These are phyloP conservation scores for Antigone vipio DNA, from an alignment of 2,113 vertebrate genomes.

Conservation along the genomic window DNA sequence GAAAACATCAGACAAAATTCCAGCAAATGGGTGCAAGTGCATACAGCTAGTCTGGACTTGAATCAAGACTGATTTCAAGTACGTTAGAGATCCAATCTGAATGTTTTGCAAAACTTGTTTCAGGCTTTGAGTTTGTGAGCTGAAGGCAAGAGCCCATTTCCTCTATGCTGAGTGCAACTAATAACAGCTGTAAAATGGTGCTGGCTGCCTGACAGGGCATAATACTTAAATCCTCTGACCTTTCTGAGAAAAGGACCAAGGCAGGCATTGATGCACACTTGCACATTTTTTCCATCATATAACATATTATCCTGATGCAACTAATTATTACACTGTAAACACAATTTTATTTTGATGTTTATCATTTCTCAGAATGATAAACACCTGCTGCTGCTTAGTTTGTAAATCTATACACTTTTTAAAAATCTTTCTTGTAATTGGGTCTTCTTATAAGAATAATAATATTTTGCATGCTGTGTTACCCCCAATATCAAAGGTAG, in stretches of 20 bases:
- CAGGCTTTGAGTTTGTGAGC: slow-evolving; percentile 1
- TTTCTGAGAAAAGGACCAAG: slow-evolving; percentile 32
- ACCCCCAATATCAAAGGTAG: neutral
- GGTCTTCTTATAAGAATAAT: neutral
- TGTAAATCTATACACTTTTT: neutral
- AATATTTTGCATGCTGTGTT: neutral
- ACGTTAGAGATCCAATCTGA: neutral
- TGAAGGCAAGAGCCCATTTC: neutral
- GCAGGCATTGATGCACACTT: neutral
- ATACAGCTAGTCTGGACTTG: neutral
- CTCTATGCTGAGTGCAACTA: neutral
- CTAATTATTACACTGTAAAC: neutral
- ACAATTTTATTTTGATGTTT: neutral
- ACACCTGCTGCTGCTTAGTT: neutral
- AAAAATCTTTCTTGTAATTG: neutral
- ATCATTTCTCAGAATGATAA: neutral
- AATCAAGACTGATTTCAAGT: neutral
- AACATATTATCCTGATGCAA: neutral
- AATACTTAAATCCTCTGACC: slow-evolving; percentile 44
- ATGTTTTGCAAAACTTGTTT: neutral
- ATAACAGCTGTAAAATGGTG: slow-evolving; percentile 19
- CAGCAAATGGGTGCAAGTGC: neutral
- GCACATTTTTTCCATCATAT: slow-evolving; percentile 21
- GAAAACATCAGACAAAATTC: slow-evolving; percentile 9
- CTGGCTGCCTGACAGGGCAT: slow-evolving; percentile 45